These are phyloP conservation scores for Cacoxenus indagator DNA, from an alignment of 2,888 invertebrate genomes.

Conservation along the genomic window DNA sequence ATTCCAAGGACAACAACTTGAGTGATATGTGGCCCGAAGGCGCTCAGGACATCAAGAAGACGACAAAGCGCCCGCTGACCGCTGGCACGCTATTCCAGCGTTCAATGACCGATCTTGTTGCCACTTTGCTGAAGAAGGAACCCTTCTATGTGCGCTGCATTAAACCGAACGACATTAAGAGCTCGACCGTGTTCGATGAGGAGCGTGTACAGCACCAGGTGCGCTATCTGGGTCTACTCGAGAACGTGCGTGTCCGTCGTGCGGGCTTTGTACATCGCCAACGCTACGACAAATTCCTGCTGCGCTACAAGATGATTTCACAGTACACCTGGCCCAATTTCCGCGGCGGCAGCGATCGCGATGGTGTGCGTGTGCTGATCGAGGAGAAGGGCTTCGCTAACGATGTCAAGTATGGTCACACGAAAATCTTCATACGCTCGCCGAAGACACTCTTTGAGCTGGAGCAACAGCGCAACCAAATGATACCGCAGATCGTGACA, in stretches of 20 bases:
- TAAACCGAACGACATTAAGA: conserved; percentile 96
- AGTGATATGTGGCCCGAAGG: conserved; percentile 98
- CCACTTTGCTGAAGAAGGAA: conserved; percentile 90
- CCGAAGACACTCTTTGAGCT: conserved; percentile 92
- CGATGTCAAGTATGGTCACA: conserved; percentile 95
- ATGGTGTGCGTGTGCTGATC: conserved; percentile 88
- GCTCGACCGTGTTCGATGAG: conserved; percentile 87
- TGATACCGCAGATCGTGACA: conserved; percentile 92
- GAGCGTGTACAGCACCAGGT: conserved; percentile 75
- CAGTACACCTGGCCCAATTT: conserved; percentile 98
- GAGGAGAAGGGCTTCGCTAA: conserved; percentile 81
- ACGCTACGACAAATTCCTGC: conserved; percentile 92
- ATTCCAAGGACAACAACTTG: conserved; percentile 83
- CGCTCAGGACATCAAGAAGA: conserved; percentile 88
- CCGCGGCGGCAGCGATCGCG: conserved; percentile 81
- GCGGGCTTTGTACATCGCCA: conserved; percentile 98
- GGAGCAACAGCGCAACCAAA: conserved; percentile 87
- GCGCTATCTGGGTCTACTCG: conserved; percentile 89
- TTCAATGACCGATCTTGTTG: conserved; percentile 92
- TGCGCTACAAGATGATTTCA: conserved; percentile 97
- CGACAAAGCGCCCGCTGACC: conserved; percentile 94
- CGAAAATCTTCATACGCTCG: conserved; percentile 94
- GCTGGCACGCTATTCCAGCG: conserved; percentile 95
- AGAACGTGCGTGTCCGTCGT: conserved; percentile 94
- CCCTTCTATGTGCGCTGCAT: conserved; percentile 98